Percentiles rank a stretch among this genome's conserved stretches.
Conservation (phyloP, 2,888 invertebrate genomes). For the Clepsis dumicolana region DNA sequence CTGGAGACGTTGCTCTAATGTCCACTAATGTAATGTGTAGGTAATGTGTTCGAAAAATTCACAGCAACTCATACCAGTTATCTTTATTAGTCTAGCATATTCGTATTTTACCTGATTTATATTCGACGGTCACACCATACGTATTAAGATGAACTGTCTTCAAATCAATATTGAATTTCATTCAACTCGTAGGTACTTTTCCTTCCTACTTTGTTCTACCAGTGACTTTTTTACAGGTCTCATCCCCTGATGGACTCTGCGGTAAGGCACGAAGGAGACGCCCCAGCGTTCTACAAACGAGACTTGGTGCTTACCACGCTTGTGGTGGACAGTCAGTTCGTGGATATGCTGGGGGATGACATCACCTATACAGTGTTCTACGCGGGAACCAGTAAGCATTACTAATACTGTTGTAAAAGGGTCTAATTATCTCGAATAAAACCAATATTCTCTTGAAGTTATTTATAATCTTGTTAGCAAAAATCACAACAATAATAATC, state of each 20-base stretch:
- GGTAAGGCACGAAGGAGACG: slow-evolving; percentile 87
- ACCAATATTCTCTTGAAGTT: too few relatives aligned
- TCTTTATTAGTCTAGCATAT: too few relatives aligned
- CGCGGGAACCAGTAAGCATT: slow-evolving; percentile 86
- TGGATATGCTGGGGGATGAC: slow-evolving; percentile 83
- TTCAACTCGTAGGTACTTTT: background rate
- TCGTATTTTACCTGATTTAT: too few relatives aligned
- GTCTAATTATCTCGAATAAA: background rate
- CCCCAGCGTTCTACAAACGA: slow-evolving; percentile 87
- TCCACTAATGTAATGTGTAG: too few relatives aligned
- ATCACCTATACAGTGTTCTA: slow-evolving; percentile 87
- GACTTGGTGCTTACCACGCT: slow-evolving; percentile 87
- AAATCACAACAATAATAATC: too few relatives aligned
- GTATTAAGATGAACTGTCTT: background rate
- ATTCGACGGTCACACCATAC: background rate
- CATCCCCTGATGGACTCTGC: slow-evolving; percentile 91
- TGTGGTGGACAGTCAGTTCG: slow-evolving; percentile 87
- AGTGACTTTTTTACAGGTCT: slow-evolving; percentile 66
- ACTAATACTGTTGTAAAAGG: background rate
- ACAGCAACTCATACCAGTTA: too few relatives aligned
- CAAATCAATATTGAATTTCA: background rate
- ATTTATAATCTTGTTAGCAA: too few relatives aligned
- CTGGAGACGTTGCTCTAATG: too few relatives aligned
- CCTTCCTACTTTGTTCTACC: slow-evolving; percentile 16
- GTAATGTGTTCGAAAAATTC: too few relatives aligned